These are phyloP conservation scores for Oceanodroma tethys DNA, from an alignment of 2,113 vertebrate species.

Conservation along the genomic window DNA sequence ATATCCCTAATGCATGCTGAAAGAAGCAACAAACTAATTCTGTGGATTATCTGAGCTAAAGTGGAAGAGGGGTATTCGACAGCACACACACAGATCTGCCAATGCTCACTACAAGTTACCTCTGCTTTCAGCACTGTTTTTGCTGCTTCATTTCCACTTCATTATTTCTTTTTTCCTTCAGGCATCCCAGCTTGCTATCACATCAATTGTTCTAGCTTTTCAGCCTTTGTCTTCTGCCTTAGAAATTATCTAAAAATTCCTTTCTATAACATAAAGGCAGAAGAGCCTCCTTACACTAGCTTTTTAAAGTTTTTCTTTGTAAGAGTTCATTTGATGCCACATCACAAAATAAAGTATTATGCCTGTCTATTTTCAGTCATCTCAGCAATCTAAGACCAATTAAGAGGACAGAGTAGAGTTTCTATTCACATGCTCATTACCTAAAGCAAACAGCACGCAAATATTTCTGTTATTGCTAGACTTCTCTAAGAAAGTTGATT, in stretches of 20 bases:
- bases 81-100: background rate
- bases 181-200: background rate
- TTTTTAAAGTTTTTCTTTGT: background rate
- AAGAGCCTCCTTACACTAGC: background rate
- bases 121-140: background rate
- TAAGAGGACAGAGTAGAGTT: background rate
- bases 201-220: background rate
- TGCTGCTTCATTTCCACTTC: background rate
- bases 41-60: no score
- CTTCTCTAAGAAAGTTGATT: background rate
- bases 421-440: background rate
- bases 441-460: background rate
- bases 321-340: background rate
- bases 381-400: background rate
- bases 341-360: background rate
- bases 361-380: background rate
- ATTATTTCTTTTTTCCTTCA: background rate
- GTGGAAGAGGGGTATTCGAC: background rate
- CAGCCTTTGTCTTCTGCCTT: background rate
- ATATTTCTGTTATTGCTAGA: background rate
- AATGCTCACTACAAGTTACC: background rate
- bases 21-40: background rate
- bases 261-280: background rate
- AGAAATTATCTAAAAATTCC: background rate
- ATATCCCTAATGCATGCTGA: background rate